Percentiles rank a stretch among this genome's conserved stretches.
phyloP scores from a whole-genome alignment of 2,113 vertebrate genomes.

The Tenrec ecaudatus region DNA sequence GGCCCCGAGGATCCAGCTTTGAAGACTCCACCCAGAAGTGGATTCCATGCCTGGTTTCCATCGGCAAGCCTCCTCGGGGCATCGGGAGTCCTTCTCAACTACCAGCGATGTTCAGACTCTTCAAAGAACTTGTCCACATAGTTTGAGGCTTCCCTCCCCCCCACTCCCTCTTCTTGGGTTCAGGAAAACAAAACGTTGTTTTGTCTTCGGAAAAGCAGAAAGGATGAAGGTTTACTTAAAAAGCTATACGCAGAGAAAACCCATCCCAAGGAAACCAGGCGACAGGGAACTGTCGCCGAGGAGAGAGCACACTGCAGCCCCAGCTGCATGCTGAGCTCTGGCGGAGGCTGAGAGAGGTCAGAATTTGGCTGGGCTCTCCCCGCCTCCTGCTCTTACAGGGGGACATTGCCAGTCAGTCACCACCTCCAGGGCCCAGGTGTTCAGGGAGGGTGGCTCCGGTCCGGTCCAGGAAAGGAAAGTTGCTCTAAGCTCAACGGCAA shows the following conservation, averaged over 20 bases:
- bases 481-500: background rate
- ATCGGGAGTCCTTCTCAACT: background rate
- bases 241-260: background rate
- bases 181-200: background rate
- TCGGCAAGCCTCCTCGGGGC: background rate
- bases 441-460: background rate
- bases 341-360: background rate
- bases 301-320: background rate
- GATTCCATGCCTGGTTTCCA: background rate
- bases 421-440: background rate
- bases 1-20: background rate
- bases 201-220: constrained; percentile 28
- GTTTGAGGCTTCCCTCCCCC: background rate
- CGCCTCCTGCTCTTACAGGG: background rate
- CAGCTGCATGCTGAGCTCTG: background rate
- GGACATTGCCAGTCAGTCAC: background rate
- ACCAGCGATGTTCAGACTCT: background rate
- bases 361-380: background rate
- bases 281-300: background rate
- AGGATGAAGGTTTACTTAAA: background rate
- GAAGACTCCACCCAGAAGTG: background rate
- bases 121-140: background rate
- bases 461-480: background rate
- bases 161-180: background rate
- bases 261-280: background rate